Conservation (phyloP, 2,888 invertebrate genomes). For the Clostera curtula region DNA sequence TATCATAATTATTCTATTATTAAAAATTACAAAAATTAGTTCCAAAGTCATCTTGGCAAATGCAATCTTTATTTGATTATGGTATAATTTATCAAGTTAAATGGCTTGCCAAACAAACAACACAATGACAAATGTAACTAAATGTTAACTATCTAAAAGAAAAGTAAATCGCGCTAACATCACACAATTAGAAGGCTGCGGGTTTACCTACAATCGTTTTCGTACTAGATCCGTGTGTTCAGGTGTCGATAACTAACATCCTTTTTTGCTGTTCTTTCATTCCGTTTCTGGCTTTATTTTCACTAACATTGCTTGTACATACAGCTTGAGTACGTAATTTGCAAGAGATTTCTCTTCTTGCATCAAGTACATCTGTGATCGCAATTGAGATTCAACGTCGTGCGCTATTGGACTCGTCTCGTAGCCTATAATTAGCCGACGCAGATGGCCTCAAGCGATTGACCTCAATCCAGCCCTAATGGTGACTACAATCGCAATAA, state of each 20-base stretch:
- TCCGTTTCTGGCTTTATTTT: slow-evolving; percentile 6
- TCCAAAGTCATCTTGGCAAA: no score
- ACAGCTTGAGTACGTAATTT: slow-evolving; percentile 19
- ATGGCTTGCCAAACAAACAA: no score
- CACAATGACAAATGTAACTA: no score
- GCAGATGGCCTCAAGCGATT: slow-evolving; percentile 71
- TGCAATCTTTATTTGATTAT: no score
- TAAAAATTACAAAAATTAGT: no score
- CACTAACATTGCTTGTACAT: slow-evolving; percentile 7
- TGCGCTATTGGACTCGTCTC: slow-evolving; percentile 52
- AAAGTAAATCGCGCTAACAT: no score
- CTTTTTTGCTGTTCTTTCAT: slow-evolving; percentile 8
- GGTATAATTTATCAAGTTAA: no score
- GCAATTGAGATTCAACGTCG: slow-evolving; percentile 50
- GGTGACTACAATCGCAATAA: slow-evolving; percentile 46
- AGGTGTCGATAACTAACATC: slow-evolving; percentile 10
- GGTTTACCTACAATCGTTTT: no score
- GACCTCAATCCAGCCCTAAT: slow-evolving; percentile 69
- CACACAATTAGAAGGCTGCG: no score
- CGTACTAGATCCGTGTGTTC: slow-evolving; percentile 9
- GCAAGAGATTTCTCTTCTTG: slow-evolving; percentile 26
- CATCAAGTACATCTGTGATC: slow-evolving; percentile 33
- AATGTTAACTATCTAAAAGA: no score
- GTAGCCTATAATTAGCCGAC: slow-evolving; percentile 64
- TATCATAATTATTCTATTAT: no score